Base-by-base conservation (phyloP, 2,113 vertebrate species). In the Entelurus aequoreus region DNA sequence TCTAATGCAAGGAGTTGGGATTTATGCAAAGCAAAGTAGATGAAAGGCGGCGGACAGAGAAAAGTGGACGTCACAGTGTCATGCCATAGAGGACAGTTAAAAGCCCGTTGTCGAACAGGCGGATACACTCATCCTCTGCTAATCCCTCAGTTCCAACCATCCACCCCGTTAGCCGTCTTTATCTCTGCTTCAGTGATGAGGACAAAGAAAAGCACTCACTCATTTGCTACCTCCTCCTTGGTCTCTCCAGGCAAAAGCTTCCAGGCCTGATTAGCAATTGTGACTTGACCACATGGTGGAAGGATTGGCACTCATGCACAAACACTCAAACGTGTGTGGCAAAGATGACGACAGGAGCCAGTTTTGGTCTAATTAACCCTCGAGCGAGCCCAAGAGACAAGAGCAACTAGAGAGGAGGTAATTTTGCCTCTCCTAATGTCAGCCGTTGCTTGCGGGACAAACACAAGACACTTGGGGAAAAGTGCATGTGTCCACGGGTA, bases 191-290 rank as follows among this genome's bases (percentile, higher is more conserved):
- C 86, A 84, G 58, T 81, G 87, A 84, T 82, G 79, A 87, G 81
- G 79, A 88, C 85, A 87, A 87, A 86, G 67, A 60, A 86, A 88
- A 85, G 84, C 85, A 85, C 85, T 86, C 79, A 80, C 78, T 87
- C 80, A 72, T 77, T 86, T 78, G n/a, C 76, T 57, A 75, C 54
- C 70, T 65, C 75, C 60, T 68, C 62, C 63, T 65, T 63, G 71
- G 69, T 74, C 75, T 83, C 84, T 75, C 60, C 73, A 75, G 87
- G 87, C 80, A 54, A 46, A 78, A 64, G 72, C 83, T 80, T n/a
- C 54, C 60, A 71, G 86, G 80, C 80, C 75, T 86, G 86, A 89
- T 87, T 88, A 87, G 79, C 68, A 84, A 88, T 81, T 84, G 83
- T 79, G 86, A 84, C 84, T 84, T 88, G 84, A 86, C 82, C 83